Evolutionary conservation across 2,797 vertebrate species (phyloP), one percentile per base, ranked within the genome.

Genomic region (Rhabdophis nuchalis): DNA sequence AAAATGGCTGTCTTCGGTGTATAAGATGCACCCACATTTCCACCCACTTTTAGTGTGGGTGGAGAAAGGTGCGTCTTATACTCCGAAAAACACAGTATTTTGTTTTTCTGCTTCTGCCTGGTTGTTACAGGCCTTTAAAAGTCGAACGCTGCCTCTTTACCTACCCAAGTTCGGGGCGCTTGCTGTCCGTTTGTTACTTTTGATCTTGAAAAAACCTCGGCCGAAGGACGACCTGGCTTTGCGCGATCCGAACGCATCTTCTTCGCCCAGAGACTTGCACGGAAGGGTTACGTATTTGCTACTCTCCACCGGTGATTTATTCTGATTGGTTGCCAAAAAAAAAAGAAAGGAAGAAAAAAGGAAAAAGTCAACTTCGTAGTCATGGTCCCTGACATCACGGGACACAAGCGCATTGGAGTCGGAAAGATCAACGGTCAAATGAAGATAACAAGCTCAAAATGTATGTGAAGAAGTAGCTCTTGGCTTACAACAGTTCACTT

Each of bases 131-230:
- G 32, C 4, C 16, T 18, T 36, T 54, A 41, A 77, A 77, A 53
- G 10, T 10, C 36, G 29, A 32, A 68, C 13, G 41, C 50, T 68
- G 87, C 0, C 0, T 29, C 60, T 0, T n/a, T 41, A 96, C 98
- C n/a, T 97, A 99, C 99, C 99, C n/a, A 99, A 98, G 96, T 99
- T 99, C 0, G 98, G 99, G 1, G 98, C 97, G 72, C 98, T 98
- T 4, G 97, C 96, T 0, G 98, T 99, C 96, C 99, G 99, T 96
- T 99, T 99, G 94, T 97, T 98, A 56, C 97, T 98, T 85, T 98
- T 99, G 90, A 99, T 98, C 97, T 99, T 99, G 96, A 99, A 99
- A 96, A 99, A 99, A 36, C 99, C 99, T 56, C 98, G 98, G 88
- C 99, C 99, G 93, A 99, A 99, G 0, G 99, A 99, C 11, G 99